Base-by-base conservation (phyloP, 2,113 vertebrate genomes). In the Misgurnus anguillicaudatus region DNA sequence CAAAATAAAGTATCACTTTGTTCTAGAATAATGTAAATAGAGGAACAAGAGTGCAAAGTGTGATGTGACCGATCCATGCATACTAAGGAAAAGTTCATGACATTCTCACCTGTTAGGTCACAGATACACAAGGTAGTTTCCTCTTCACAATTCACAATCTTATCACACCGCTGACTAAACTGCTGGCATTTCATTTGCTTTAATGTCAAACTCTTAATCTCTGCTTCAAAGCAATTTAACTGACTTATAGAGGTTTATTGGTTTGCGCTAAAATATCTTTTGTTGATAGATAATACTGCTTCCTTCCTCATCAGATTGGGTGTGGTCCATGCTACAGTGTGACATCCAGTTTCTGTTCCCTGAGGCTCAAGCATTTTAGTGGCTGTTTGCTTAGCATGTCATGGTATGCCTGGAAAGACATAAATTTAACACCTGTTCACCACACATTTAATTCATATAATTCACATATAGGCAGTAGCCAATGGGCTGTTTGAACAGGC, bases 201-300 rank as follows among this genome's bases (percentile, higher is more conserved):
- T 10, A 11, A 31, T 4, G 39, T 41, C 1, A 41, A 66, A 67
- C 1, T 45, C 3, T 9, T 21, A 9, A 21, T 45, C 2, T 47
- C 41, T n/a, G 16, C 38, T 67, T 65, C 75, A 77, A 65, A 63
- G 61, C 69, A 10, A 36, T 31, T 7, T 60, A 48, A 21, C n/a
- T 39, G n/a, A 13, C 11, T 58, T 48, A 39, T 24, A 51, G 11
- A 58, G 17, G 42, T 61, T 74, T 63, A 66, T 38, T 51, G n/a
- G 31, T 58, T 73, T 64, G 41, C 9, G 38, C 5, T 41, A 9
- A 65, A 47, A 24, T 53, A 75, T 41, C 10, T 61, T 41, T 73
- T 62, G 67, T 66, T 82, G 45, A 82, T 47, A 78, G 48, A 67
- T 66, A 82, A 77, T 66, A 61, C 17, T 57, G 45, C 42, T 53